Base-by-base conservation (phyloP, 2,113 vertebrate species). In the Pipra filicauda region DNA sequence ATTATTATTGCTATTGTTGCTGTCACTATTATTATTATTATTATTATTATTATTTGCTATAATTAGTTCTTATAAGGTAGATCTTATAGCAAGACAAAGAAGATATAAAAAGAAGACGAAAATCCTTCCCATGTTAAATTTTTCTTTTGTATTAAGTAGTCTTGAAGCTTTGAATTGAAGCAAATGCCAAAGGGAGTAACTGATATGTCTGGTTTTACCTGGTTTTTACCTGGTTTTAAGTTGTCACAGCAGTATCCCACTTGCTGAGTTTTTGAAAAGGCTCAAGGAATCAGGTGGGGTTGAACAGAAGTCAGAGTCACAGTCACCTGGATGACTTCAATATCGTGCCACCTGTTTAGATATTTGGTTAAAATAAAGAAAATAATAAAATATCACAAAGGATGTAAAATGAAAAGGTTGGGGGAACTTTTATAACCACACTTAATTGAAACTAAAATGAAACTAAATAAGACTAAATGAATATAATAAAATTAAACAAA, bases 281-380 rank as follows among this genome's bases (percentile, higher is more conserved):
- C 13, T 86, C 41, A 49, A 39, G 70, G 22, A 20, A 46, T 81
- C 35, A 30, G 12, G 9, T 46, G 31, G 23, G 6, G 33, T 35
- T 78, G 77, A 66, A 43, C 10, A 48, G 22, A 88, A 93, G 44
- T 12, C 39, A 51, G 66, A 87, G 27, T 48, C 51, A n/a, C 48
- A 67, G 9, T 13, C 23, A 0, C 1, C 18, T 46, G 11, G 14
- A 51, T n/a, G 67, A 39, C 2, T 33, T 27, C 21, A n/a, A 1
- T 61, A 27, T 30, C 27, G 15, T 19, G 13, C 1, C 12, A 52
- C 33, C 26, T 46, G 37, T 31, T 80, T 5, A 5, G 31, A n/a
- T 28, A 43, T 15, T 54, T 39, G 3, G 0, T 19, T 86, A 58
- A 27, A 43, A 44, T 11, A 8, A 23, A 26, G 31, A 43, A 24